These are phyloP conservation scores for Spongia lamella DNA, from an alignment of 37 sponge, comb jelly and placozoan genomes.

Conservation along the genomic window DNA sequence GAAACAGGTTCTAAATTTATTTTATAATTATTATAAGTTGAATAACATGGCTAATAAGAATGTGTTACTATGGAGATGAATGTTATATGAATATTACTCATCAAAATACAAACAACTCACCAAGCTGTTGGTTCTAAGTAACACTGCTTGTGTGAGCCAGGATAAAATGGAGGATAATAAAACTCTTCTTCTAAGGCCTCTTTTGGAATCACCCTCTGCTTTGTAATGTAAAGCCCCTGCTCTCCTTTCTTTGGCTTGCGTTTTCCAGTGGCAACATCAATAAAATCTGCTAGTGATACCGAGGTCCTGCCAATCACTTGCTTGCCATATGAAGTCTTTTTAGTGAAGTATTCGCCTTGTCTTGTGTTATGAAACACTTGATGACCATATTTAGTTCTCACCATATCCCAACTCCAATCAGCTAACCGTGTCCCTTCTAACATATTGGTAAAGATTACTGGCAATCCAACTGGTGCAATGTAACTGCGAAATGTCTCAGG, in stretches of 20 bases:
- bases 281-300: slow-evolving; percentile 64
- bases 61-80: too few relatives aligned
- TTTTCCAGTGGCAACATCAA: slow-evolving; percentile 76
- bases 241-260: slow-evolving; percentile 59
- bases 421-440: slow-evolving; percentile 47
- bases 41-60: too few relatives aligned
- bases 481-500: slow-evolving; percentile 74
- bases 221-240: slow-evolving; percentile 77
- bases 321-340: slow-evolving; percentile 56
- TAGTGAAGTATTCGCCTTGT: slow-evolving; percentile 71
- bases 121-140: slow-evolving; percentile 82
- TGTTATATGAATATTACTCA: too few relatives aligned
- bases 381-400: slow-evolving; percentile 65
- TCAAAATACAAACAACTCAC: slow-evolving; percentile 26
- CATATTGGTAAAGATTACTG: slow-evolving; percentile 87
- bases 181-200: slow-evolving; percentile 71
- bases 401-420: slow-evolving; percentile 78
- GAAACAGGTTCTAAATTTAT: neutral
- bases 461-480: slow-evolving; percentile 82
- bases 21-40: neutral
- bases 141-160: slow-evolving; percentile 58
- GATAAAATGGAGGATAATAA: slow-evolving; percentile 84
- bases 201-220: slow-evolving; percentile 68
- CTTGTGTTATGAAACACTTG: slow-evolving; percentile 69
- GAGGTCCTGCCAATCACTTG: slow-evolving; percentile 64